Conservation (phyloP, 1,140 invertebrate genomes). For the Leptinotarsa texana region DNA sequence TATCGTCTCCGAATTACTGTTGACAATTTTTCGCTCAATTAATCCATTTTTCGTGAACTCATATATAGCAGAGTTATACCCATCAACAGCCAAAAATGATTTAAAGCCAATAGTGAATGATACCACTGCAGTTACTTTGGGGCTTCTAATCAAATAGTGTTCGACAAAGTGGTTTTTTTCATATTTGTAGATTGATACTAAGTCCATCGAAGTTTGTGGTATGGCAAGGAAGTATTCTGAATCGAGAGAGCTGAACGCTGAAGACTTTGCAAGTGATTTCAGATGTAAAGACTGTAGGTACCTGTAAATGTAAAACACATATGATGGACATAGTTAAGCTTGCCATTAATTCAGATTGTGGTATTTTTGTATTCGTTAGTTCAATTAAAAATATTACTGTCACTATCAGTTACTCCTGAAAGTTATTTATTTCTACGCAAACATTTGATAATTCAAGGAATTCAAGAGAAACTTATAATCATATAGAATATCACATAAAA, state of each 20-base stretch:
- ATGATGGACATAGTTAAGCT: too few species aligned
- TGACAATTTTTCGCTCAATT: slow-evolving; percentile 44
- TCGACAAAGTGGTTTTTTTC: slow-evolving; percentile 35
- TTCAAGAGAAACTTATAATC: too few species aligned
- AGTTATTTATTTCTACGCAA: too few species aligned
- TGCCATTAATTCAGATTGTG: too few species aligned
- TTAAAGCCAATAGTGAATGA: slow-evolving; percentile 56
- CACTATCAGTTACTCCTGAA: too few species aligned
- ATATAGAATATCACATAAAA: too few species aligned
- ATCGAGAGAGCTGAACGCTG: slow-evolving; percentile 22
- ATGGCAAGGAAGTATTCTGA: slow-evolving; percentile 38
- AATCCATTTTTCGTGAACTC: slow-evolving; percentile 53
- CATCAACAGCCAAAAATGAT: slow-evolving; percentile 57
- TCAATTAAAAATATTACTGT: too few species aligned
- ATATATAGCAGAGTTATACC: slow-evolving; percentile 54
- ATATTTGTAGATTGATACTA: slow-evolving; percentile 42
- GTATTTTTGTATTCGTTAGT: too few species aligned
- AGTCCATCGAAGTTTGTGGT: slow-evolving; percentile 36
- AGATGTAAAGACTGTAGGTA: slow-evolving; percentile 29
- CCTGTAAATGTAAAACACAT: slow-evolving; percentile 23
- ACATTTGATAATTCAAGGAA: too few species aligned
- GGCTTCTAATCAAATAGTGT: slow-evolving; percentile 34
- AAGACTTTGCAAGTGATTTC: slow-evolving; percentile 10
- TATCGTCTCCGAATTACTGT: slow-evolving; percentile 43
- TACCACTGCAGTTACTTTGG: slow-evolving; percentile 31